Evolutionary conservation across 2,113 vertebrate genomes (phyloP).

Genomic region (Paradoxurus hermaphroditus): DNA sequence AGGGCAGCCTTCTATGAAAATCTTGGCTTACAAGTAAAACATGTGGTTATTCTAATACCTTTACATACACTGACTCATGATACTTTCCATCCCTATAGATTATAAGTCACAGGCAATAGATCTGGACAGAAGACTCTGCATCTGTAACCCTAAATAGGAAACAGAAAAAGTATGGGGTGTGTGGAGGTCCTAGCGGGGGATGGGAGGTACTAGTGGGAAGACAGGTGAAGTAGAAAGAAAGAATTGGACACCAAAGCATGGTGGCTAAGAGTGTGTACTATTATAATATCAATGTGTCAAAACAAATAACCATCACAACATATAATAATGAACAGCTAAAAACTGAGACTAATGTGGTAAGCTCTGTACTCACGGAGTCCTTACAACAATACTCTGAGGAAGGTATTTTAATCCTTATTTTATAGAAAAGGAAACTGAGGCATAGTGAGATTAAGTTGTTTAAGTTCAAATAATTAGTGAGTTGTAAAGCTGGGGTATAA

Average conservation of each 20-base stretch:
- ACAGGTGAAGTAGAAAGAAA: background rate
- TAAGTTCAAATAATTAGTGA: background rate
- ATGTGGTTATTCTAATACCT: background rate
- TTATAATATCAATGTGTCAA: background rate
- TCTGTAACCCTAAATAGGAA: slow-evolving; percentile 41
- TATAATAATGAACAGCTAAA: background rate
- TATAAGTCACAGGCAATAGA: slow-evolving; percentile 33
- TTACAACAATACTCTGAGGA: background rate
- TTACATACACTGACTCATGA: background rate
- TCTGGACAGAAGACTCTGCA: background rate
- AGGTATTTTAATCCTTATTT: background rate
- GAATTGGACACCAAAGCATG: background rate
- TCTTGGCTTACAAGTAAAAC: slow-evolving; percentile 48
- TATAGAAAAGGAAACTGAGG: background rate
- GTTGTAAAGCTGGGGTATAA: background rate
- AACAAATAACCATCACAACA: accelerated
- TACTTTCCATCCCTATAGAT: slow-evolving; percentile 27
- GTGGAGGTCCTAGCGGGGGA: background rate
- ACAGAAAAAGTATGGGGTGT: slow-evolving; percentile 15
- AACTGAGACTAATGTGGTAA: background rate
- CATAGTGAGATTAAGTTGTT: background rate
- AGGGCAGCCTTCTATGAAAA: slow-evolving; percentile 13
- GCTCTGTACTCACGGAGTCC: background rate
- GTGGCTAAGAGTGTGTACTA: background rate
- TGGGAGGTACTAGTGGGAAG: too few relatives aligned